Evolutionary conservation across 2,113 vertebrate species (phyloP), one percentile per base, ranked within the genome.

Genomic region (Notechis scutatus): DNA sequence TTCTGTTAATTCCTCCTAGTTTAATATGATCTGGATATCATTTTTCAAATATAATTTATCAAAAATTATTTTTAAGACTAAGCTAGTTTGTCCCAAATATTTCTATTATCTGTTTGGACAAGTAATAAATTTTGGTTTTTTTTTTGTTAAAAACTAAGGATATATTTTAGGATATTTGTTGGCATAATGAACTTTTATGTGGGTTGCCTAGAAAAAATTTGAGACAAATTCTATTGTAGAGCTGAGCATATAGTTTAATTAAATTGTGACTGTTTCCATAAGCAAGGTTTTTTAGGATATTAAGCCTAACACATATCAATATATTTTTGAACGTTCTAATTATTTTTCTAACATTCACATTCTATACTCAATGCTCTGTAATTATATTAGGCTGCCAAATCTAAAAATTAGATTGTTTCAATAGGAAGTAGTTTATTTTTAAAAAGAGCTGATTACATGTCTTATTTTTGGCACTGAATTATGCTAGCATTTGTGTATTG

Each of bases 361-460:
- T 81, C 94, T 50, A 92, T 92, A 87, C 24, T 56, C 89, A 93
- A 92, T 95, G 87, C 61, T 23, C 81, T 23, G 0, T 6, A 93
- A 52, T 93, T 95, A 93, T 88, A 56, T 85, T n/a, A 92, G 50
- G 86, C 8, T 92, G 87, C 39, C 91, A 91, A 88, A 95, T 90
- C 29, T 57, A 24, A 93, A 96, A 95, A 34, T 9, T 0, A 39
- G 26, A 88, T 29, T 74, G 23, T 91, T 89, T 81, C 42, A 87
- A 57, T 90, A 95, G 74, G 85, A 81, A 88, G 90, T 91, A 42
- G 47, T 64, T 87, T 88, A 92, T 96, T 96, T 95, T 92, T 0
- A 5, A 92, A 87, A 89, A 8, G 85, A 91, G 85, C 88, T 85
- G 4, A 2, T 92, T 93, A 89, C 87, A 88, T 94, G 90, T 45